Percentiles rank a stretch among this genome's conserved stretches.
Evolutionary conservation across 2,797 vertebrate species (phyloP).

Genomic region (Protosalanx chinensis): DNA sequence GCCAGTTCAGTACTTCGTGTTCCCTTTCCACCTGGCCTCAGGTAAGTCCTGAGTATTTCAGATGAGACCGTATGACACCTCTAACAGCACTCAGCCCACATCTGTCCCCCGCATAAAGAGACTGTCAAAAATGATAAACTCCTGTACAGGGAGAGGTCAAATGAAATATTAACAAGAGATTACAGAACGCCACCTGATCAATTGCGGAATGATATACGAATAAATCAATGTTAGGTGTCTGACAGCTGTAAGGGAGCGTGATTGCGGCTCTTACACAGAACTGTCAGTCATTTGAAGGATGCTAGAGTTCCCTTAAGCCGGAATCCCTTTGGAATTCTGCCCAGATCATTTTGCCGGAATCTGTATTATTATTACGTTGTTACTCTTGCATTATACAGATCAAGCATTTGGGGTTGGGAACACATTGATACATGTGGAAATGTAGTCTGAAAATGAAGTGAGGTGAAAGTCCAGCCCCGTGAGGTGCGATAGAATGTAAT

Average conservation of each 20-base stretch:
- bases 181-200: conserved; percentile 58
- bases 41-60: conserved; percentile 50
- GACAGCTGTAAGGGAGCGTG: conserved; percentile 51
- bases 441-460: conserved; percentile 3
- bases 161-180: conserved; percentile 66
- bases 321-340: too few species aligned
- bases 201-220: conserved; percentile 61
- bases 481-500: conserved; percentile 9
- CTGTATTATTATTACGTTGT: too few species aligned
- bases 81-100: conserved; percentile 45
- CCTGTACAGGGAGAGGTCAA: conserved; percentile 62
- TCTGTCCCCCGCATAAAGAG: conserved; percentile 30
- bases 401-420: too few species aligned
- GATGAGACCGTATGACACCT: conserved; percentile 42
- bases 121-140: conserved; percentile 63
- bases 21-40: conserved; percentile 31
- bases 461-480: too few species aligned
- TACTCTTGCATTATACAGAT: too few species aligned
- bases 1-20: conserved; percentile 39
- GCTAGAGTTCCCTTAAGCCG: conserved; percentile 32
- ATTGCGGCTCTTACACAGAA: conserved; percentile 10
- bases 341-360: too few species aligned
- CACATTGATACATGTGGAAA: conserved; percentile 34
- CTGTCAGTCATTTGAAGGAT: conserved; percentile 30
- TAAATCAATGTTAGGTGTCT: conserved; percentile 47